Conservation (phyloP, 1,140 invertebrate species). For the Pogonus chalceus region DNA sequence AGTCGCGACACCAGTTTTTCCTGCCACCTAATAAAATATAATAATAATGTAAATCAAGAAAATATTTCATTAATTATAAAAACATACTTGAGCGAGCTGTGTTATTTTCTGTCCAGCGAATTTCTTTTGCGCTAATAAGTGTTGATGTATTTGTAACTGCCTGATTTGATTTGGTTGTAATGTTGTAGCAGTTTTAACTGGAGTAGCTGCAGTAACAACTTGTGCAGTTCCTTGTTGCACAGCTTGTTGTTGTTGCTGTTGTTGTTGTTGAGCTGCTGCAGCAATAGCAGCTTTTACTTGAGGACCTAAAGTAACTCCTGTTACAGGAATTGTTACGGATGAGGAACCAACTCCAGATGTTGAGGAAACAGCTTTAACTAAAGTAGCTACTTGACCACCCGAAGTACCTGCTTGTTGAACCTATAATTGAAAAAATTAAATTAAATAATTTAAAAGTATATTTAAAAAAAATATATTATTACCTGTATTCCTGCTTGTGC, state of each 20-base stretch:
- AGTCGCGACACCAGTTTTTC: constrained; percentile 42
- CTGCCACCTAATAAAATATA: constrained; percentile 18
- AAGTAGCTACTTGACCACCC: constrained; percentile 39
- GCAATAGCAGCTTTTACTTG: constrained; percentile 32
- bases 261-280: constrained; percentile 24
- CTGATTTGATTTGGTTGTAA: constrained; percentile 55
- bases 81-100: constrained; percentile 41
- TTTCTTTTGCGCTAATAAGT: constrained; percentile 51
- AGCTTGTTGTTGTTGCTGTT: no score
- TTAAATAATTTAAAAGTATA: background rate
- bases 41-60: constrained; percentile 17
- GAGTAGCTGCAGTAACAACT: constrained; percentile 13
- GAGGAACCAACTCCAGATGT: constrained; percentile 36
- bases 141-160: constrained; percentile 57
- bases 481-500: constrained; percentile 12
- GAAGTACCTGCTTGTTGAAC: constrained; percentile 37
- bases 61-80: constrained; percentile 23
- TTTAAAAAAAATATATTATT: constrained; percentile 9
- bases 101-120: constrained; percentile 49
- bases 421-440: constrained; percentile 13
- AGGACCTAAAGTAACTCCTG: constrained; percentile 35
- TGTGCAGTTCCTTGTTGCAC: constrained; percentile 32
- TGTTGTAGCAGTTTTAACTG: constrained; percentile 44
- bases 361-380: constrained; percentile 48
- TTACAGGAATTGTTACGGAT: constrained; percentile 38